Base-by-base conservation (phyloP, 2,113 vertebrate genomes). In the Micromys minutus region DNA sequence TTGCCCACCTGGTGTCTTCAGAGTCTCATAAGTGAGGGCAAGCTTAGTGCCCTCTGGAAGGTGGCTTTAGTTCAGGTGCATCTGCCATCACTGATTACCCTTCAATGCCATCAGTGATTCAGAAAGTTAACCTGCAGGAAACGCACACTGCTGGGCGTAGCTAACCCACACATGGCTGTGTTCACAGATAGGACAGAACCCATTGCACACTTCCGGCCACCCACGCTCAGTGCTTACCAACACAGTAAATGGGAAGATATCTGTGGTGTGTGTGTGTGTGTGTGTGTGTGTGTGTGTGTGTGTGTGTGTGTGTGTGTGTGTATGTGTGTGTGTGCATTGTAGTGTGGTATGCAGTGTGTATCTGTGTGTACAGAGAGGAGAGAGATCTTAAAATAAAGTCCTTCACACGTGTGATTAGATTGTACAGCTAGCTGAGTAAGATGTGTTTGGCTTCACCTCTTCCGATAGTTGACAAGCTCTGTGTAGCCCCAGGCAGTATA, bases 131-230 rank as follows among this genome's bases (percentile, higher is more conserved):
- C 65, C 31, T 15, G 65, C 15, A 12, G 63, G 63, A 15, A 34
- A 67, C 31, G 1, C 65, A 47, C 24, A 17, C 45, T 74, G 34
- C 83, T 8, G 22, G 86, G 34, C 42, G 22, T 19, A 15, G 2
- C 39, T 3, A 1, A n/a, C 75, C 71, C 16, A 9, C 10, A 17
- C 36, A 8, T 19, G 3, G 63, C 57, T 36, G 57, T 21, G 47
- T 47, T 72, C 72, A 8, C 74, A 63, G 50, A 91, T 52, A 83
- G 57, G 50, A 91, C 47, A 83, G 57, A 39, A 90, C 57, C 87
- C 61, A 5, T 26, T 80, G 76, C 42, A 57, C 47, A 3, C 39
- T 63, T 83, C 45, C 36, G n/a, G 15, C 34, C 39, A 63, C 69
- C 6, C 21, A 80, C 29, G 39, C 69, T 50, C 71, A 45, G 16